Evolutionary conservation across 2,797 vertebrate species (phyloP).

Genomic region (Thripadectes ignobilis): DNA sequence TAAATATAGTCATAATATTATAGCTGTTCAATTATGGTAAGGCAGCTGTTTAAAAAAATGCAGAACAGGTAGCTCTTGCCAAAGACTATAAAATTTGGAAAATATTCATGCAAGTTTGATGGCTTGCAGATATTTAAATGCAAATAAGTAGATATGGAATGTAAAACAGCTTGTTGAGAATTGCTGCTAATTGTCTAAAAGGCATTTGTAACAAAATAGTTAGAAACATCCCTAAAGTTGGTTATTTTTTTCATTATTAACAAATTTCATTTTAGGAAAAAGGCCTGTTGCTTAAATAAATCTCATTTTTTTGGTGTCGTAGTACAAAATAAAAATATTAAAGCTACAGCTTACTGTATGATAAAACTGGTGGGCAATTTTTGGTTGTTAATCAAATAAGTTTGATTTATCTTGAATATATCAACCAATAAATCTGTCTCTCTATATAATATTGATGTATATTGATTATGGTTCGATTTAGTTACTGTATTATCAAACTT

Average conservation of each 20-base stretch:
- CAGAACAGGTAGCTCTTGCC: conserved; percentile 25
- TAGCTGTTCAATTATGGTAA: conserved; percentile 18
- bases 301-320: background rate
- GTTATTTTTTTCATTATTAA: background rate
- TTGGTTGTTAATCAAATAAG: background rate
- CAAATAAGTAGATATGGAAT: background rate
- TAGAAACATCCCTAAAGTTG: background rate
- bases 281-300: background rate
- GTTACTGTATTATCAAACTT: background rate
- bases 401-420: background rate
- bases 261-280: background rate
- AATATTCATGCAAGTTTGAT: background rate
- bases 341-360: background rate
- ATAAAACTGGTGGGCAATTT: background rate
- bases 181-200: background rate
- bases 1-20: background rate
- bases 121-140: background rate
- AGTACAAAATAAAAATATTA: background rate
- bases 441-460: background rate
- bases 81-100: conserved; percentile 22
- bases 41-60: background rate
- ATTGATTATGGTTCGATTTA: background rate
- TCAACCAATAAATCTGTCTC: background rate
- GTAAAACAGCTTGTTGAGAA: background rate
- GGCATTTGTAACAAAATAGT: background rate